These are phyloP conservation scores for Leptinotarsa haldemani DNA, from an alignment of 2,888 invertebrate species.

Conservation along the genomic window DNA sequence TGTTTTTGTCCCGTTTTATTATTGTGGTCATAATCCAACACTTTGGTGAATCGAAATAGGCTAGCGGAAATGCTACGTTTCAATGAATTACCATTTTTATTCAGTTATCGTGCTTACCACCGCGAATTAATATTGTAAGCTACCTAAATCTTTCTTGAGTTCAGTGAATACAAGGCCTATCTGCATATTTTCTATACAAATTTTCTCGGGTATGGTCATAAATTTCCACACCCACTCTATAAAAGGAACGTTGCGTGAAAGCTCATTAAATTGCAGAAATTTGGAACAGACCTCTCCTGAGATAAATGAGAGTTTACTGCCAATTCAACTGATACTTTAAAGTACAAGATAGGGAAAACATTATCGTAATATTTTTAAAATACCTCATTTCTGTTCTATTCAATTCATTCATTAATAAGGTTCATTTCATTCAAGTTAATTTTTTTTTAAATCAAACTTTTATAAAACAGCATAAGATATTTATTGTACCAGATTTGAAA, in stretches of 20 bases:
- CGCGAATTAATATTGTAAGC: not conserved
- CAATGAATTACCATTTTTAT: slow-evolving; percentile 3
- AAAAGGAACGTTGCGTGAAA: not conserved
- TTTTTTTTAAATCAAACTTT: too few species aligned
- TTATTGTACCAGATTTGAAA: too few species aligned
- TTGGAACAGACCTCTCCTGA: not conserved
- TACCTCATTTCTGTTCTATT: too few species aligned
- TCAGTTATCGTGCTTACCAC: not conserved
- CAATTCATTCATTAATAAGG: too few species aligned
- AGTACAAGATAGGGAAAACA: too few species aligned
- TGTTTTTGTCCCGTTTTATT: not conserved
- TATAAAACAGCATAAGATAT: too few species aligned
- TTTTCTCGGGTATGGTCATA: not conserved
- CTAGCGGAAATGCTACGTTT: not conserved
- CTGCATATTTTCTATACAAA: slow-evolving; percentile 14
- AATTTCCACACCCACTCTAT: slow-evolving; percentile 12
- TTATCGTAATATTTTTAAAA: too few species aligned
- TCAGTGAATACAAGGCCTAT: not conserved
- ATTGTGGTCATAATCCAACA: not conserved
- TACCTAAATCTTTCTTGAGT: slow-evolving; percentile 6
- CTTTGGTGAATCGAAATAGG: not conserved
- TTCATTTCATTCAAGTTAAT: too few species aligned
- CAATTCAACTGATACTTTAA: too few species aligned
- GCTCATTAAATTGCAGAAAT: not conserved
- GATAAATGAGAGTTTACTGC: not conserved